Base-by-base conservation (phyloP, 2,888 invertebrate species). In the Hesperia comma region DNA sequence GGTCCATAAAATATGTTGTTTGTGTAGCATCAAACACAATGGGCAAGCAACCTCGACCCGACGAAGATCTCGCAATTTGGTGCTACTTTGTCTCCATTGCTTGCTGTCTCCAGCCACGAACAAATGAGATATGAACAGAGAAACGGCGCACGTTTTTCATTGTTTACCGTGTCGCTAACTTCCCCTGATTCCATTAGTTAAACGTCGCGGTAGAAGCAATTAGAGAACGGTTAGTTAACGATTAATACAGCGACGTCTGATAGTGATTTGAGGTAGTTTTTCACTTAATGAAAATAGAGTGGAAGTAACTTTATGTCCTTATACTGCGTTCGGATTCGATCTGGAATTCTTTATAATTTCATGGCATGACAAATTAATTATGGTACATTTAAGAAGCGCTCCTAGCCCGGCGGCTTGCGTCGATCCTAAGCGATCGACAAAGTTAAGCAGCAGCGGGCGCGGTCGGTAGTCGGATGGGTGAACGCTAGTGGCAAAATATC, bases 1-100 rank as follows among this genome's bases (percentile, higher is more conserved):
- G 78, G 79, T 80, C 83, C 85, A 87, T 90, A 89, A 88, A 90
- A 88, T 86, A 88, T 86, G 84, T 86, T 88, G 87, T 90, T 89
- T 87, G 86, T 83, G 78, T 73, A 78, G 77, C 79, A 81, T 85
- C 81, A 80, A 79, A 80, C 77, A 88, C 86, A 89, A 89, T 86
- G 81, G 85, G 75, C 79, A 77, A 26, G 77, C 74, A 74, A 60
- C 66, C 32, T 71, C 78, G 77, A 75, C 76, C 80, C 78, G 78
- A 81, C 81, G 81, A 76, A 77, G 80, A 79, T 79, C 77, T 79
- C 80, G 80, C 86, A 85, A 86, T 89, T 86, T 86, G 77, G 74
- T 74, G 74, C 79, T 79, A 87, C 85, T 90, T 89, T 86, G 88
- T 89, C 87, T 87, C 83, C 84, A 84, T 84, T 81, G 78, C 83